Evolutionary conservation across 2,888 invertebrate species (phyloP).

Genomic region (Drosophila paranaensis): DNA sequence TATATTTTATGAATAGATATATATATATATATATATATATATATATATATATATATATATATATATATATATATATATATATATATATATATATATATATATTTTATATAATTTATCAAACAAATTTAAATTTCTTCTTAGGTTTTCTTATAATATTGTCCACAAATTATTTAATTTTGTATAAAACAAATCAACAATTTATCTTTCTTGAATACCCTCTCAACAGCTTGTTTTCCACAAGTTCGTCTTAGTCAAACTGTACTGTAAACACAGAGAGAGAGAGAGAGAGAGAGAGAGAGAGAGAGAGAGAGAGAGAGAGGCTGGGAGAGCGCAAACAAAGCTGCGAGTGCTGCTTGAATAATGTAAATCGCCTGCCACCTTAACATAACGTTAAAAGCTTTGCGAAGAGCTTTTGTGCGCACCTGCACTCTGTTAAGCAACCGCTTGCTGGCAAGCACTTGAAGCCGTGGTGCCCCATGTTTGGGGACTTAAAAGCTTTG

Average conservation of each 20-base stretch:
- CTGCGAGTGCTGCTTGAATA: conserved; percentile 70
- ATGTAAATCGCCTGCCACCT: conserved; percentile 63
- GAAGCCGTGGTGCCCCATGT: conserved; percentile 25
- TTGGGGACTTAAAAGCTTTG: conserved; percentile 70
- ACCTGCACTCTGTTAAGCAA: conserved; percentile 62
- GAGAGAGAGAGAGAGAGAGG: not conserved
- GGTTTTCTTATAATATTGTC: not conserved
- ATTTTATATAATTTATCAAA: not conserved
- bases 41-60: no score
- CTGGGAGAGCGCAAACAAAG: conserved; percentile 48
- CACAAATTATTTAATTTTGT: not conserved
- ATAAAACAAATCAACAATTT: no score
- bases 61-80: no score
- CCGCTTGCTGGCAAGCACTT: conserved; percentile 32
- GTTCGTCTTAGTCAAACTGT: conserved; percentile 19
- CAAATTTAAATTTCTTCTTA: not conserved
- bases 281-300: not conserved
- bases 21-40: no score
- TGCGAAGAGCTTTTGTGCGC: conserved; percentile 55
- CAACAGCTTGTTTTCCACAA: not conserved
- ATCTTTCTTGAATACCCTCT: not conserved
- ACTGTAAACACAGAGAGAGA: conserved; percentile 45
- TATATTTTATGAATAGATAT: not conserved
- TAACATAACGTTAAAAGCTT: conserved; percentile 74
- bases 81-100: no score